Evolutionary conservation across 92 coral and sea anemone genomes (phyloP), one percentile per base, ranked within the genome.

Genomic region (Palythoa heliodiscus): DNA sequence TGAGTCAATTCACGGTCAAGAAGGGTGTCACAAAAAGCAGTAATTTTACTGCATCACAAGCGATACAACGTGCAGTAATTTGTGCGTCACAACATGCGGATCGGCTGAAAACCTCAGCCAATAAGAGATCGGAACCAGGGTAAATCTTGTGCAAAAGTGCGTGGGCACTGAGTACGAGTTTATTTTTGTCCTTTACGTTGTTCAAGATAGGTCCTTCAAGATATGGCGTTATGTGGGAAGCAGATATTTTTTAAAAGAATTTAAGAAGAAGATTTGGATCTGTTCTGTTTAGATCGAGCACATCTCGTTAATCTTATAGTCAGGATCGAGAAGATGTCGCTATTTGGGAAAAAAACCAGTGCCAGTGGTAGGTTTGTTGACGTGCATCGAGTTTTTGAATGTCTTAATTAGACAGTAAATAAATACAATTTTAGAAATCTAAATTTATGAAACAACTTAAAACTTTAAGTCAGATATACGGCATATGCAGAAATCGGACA

Each of bases 171-270:
- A 52, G 76, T 40, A 71, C 76, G 54, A 71, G 76, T 71, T 71
- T 71, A 71, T 71, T 71, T 71, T 43, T 71, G 76, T 22, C 53
- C 53, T 71, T 71, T 43, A 71, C 76, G 76, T 71, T 48, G 47
- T 5, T 71, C 16, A 11, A 13, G n/a, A n/a, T n/a, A n/a, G n/a
- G n/a, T n/a, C n/a, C n/a, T 5, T 71, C 16, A 11, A 13, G 2
- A 19, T 6, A 38, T 40, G 76, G 37, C 73, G 14, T 38, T 19
- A 40, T 24, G 73, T 40, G 17, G 43, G 24, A 25, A 70, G 73
- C 23, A 70, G 73, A 70, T 11, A 68, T 5, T 70, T 35, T 70
- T 29, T 29, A 29, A 29, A 25, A 16, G 4, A n/a, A 39, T 8
- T 13, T 66, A 7, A 66, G 25, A 16, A 20, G 53, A 5, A 37